These are phyloP conservation scores for Aethina tumida DNA, from an alignment of 1,140 invertebrate species.

Conservation along the genomic window DNA sequence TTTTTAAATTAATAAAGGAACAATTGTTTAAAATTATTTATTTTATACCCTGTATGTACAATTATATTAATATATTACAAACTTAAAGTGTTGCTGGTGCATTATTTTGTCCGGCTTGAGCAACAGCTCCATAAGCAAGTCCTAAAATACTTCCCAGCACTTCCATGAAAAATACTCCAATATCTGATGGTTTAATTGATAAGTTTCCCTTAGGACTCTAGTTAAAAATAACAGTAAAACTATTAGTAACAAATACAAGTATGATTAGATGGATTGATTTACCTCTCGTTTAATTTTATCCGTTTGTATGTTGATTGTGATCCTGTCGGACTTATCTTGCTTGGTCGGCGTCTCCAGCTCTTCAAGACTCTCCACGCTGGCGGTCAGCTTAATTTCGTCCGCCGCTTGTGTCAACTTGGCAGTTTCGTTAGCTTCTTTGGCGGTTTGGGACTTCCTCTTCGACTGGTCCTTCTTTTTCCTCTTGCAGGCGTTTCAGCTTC, in stretches of 20 bases:
- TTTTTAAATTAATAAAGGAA: no score
- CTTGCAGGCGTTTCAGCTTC: no score
- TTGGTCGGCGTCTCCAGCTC: neutral
- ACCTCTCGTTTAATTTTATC: neutral
- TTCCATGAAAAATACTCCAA: conserved; percentile 19
- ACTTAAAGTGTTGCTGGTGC: no score
- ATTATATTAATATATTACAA: no score
- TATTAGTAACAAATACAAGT: neutral
- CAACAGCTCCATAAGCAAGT: conserved; percentile 18
- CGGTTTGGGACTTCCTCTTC: no score
- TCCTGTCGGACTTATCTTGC: neutral
- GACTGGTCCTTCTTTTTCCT: no score
- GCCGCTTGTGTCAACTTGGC: neutral
- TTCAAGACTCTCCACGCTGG: no score
- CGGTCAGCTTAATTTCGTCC: neutral
- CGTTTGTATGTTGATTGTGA: conserved; percentile 3
- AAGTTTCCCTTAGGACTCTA: neutral
- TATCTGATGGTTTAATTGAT: conserved; percentile 5
- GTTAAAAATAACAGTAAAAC: neutral
- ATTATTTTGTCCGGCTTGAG: no score
- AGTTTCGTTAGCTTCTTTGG: neutral
- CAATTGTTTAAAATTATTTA: no score
- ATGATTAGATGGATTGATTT: conserved; percentile 2
- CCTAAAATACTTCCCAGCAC: conserved; percentile 17
- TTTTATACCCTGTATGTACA: no score